Evolutionary conservation across 2,113 vertebrate species (phyloP).

Genomic region (Hoplias malabaricus): DNA sequence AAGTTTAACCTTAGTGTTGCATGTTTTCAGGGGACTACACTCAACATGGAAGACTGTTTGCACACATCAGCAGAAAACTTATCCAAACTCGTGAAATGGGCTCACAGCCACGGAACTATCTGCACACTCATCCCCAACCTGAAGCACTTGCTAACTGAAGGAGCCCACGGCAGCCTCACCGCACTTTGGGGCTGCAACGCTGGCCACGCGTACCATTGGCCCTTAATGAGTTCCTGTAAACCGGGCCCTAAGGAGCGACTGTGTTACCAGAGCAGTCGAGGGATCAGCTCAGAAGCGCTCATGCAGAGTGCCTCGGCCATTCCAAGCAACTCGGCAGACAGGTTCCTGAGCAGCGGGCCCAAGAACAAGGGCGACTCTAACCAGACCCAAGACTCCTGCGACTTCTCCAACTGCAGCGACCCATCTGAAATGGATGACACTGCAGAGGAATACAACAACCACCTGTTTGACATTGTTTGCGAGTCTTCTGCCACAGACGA

Average conservation of each 20-base stretch:
- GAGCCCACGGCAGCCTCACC: conserved; percentile 79
- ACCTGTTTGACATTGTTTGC: conserved; percentile 84
- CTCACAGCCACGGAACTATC: conserved; percentile 91
- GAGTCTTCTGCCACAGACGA: conserved; percentile 88
- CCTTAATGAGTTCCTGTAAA: conserved; percentile 80
- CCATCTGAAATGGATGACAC: conserved; percentile 81
- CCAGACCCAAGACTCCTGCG: conserved; percentile 79
- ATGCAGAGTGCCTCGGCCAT: conserved; percentile 77
- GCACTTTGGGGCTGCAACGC: conserved; percentile 88
- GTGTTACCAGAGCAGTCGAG: conserved; percentile 82
- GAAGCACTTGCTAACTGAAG: conserved; percentile 82
- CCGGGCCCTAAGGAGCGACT: conserved; percentile 79
- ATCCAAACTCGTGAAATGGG: conserved; percentile 90
- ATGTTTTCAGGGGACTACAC: conserved; percentile 55
- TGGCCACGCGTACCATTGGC: conserved; percentile 90
- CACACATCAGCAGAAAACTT: conserved; percentile 87
- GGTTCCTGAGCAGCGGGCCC: conserved; percentile 71
- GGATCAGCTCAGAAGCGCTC: conserved; percentile 80
- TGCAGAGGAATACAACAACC: conserved; percentile 81
- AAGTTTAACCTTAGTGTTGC: not conserved
- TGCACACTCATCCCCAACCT: conserved; percentile 89
- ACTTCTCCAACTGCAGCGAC: conserved; percentile 87
- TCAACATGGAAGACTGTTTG: conserved; percentile 86
- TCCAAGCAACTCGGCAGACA: conserved; percentile 77
- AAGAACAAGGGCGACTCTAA: conserved; percentile 78